These are phyloP conservation scores for Carlito syrichta DNA, from an alignment of 2,113 vertebrate species.

Conservation along the genomic window DNA sequence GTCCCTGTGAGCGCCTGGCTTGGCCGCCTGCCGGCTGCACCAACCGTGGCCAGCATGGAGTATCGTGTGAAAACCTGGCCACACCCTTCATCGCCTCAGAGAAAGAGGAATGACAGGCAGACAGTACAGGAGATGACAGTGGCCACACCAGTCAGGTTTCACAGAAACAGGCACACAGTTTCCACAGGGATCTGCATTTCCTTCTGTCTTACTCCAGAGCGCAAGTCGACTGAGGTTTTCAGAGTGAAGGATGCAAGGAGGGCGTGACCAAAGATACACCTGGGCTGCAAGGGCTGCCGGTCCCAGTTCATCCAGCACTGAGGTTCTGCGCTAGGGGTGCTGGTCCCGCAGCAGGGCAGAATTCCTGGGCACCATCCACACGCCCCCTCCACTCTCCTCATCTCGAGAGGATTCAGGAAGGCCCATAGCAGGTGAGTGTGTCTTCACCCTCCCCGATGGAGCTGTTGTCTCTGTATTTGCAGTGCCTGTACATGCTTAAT, in stretches of 20 bases:
- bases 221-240: background rate
- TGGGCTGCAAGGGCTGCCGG: background rate
- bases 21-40: accelerated
- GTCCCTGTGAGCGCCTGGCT: background rate
- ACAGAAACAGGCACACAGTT: no score
- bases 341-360: accelerated
- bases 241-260: background rate
- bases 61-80: background rate
- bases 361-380: no score
- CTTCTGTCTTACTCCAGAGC: background rate
- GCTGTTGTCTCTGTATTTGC: background rate
- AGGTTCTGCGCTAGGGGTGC: no score
- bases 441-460: background rate
- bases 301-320: no score
- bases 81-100: background rate
- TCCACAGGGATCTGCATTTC: background rate
- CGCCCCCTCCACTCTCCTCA: no score
- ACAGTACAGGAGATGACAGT: background rate
- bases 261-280: accelerated
- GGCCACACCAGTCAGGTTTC: background rate
- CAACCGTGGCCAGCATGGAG: background rate
- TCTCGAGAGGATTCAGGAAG: background rate
- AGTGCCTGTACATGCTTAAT: background rate
- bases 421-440: no score
- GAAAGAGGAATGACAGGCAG: background rate